phyloP scores from a whole-genome alignment of 2,113 vertebrate genomes.

The Crotophaga sulcirostris region DNA sequence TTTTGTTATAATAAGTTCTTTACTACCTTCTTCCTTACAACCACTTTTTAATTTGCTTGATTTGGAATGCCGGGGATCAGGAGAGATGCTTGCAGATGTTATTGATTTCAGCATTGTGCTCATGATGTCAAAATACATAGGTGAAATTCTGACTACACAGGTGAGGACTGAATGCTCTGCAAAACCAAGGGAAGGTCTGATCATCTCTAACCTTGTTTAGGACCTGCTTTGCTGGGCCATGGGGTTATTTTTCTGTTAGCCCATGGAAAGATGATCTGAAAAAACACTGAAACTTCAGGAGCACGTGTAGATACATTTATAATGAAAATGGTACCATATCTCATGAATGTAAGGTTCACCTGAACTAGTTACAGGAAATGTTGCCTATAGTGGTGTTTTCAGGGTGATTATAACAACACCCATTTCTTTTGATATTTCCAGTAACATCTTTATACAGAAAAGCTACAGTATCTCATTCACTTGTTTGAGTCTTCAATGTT shows the following conservation, averaged over 20 bases:
- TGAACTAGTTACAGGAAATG: background rate
- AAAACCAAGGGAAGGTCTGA: background rate
- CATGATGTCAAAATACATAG: background rate
- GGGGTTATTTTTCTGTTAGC: background rate
- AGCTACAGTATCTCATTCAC: background rate
- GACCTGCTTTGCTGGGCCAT: background rate
- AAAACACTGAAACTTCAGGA: background rate
- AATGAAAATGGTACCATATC: rapidly evolving
- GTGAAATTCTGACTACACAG: background rate
- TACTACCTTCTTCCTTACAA: background rate
- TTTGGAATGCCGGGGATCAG: background rate
- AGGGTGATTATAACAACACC: background rate
- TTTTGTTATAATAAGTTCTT: background rate
- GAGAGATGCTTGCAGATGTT: background rate
- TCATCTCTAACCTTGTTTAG: background rate
- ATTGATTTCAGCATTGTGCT: background rate
- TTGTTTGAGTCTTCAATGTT: background rate
- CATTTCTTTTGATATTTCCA: background rate
- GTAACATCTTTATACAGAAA: background rate
- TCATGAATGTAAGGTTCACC: background rate
- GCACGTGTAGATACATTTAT: background rate
- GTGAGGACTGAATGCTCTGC: background rate
- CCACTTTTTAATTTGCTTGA: background rate
- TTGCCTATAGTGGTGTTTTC: background rate
- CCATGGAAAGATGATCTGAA: background rate